These are phyloP conservation scores for Drosophila longiperda DNA, from an alignment of 2,888 invertebrate genomes.

Conservation along the genomic window DNA sequence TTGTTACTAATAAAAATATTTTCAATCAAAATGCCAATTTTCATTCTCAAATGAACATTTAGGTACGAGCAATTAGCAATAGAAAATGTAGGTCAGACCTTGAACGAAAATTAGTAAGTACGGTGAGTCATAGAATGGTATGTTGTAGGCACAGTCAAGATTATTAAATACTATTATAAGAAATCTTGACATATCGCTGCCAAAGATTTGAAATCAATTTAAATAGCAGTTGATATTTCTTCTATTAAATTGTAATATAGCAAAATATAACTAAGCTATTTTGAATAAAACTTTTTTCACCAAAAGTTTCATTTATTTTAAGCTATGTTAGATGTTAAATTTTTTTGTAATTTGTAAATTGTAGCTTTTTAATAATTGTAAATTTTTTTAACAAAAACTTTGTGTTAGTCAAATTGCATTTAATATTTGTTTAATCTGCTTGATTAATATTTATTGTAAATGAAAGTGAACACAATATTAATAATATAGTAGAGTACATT, in stretches of 20 bases:
- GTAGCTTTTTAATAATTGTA: background rate
- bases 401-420: background rate
- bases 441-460: background rate
- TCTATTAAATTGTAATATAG: background rate
- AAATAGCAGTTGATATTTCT: background rate
- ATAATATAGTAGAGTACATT: background rate
- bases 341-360: background rate
- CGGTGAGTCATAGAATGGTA: background rate
- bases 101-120: background rate
- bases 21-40: constrained; percentile 8
- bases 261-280: background rate
- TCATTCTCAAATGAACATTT: constrained; percentile 17
- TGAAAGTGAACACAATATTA: background rate
- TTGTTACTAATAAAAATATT: constrained; percentile 33
- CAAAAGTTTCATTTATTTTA: background rate
- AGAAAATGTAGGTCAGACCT: background rate
- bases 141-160: background rate
- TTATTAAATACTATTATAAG: background rate
- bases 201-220: background rate
- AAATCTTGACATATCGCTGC: background rate
- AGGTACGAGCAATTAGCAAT: background rate
- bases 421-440: background rate
- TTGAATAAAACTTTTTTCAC: background rate
- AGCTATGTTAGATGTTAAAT: background rate
- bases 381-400: background rate